These are phyloP conservation scores for Calameuta filiformis DNA, from an alignment of 2,888 invertebrate genomes.

Conservation along the genomic window DNA sequence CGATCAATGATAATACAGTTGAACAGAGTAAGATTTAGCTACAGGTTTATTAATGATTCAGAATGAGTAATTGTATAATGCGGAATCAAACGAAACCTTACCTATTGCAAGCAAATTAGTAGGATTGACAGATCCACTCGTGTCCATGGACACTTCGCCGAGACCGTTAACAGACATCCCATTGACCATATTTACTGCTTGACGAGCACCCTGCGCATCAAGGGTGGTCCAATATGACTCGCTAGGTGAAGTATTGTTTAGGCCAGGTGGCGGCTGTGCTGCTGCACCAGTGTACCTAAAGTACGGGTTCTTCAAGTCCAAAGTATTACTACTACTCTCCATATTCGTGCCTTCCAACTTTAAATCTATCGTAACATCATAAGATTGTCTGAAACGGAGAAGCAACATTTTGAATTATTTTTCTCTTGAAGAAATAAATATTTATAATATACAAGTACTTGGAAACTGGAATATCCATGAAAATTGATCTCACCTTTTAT, in stretches of 20 bases:
- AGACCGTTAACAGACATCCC: slow-evolving; percentile 81
- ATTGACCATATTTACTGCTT: slow-evolving; percentile 80
- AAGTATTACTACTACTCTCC: slow-evolving; percentile 84
- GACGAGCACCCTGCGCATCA: slow-evolving; percentile 77
- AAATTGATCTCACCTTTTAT: slow-evolving; percentile 76
- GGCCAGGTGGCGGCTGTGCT: slow-evolving; percentile 92
- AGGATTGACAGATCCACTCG: slow-evolving; percentile 71
- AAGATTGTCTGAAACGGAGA: slow-evolving; percentile 81
- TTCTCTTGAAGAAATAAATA: not conserved
- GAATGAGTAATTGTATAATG: slow-evolving; percentile 1
- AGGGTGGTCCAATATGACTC: slow-evolving; percentile 91
- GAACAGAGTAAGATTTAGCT: not conserved
- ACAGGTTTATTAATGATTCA: slow-evolving; percentile 10
- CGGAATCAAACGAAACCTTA: slow-evolving; percentile 48
- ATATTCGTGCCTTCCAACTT: slow-evolving; percentile 89
- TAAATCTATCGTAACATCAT: slow-evolving; percentile 97
- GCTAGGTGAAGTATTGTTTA: slow-evolving; percentile 90
- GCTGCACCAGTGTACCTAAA: slow-evolving; percentile 96
- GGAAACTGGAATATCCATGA: not conserved
- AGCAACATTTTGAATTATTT: not conserved
- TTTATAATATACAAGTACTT: not conserved
- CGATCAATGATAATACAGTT: not conserved
- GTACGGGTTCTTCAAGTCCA: slow-evolving; percentile 98
- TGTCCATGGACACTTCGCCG: slow-evolving; percentile 79
- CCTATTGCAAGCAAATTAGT: slow-evolving; percentile 64